phyloP scores from a whole-genome alignment of 2,797 vertebrate species.

The Urophycis tenuis region DNA sequence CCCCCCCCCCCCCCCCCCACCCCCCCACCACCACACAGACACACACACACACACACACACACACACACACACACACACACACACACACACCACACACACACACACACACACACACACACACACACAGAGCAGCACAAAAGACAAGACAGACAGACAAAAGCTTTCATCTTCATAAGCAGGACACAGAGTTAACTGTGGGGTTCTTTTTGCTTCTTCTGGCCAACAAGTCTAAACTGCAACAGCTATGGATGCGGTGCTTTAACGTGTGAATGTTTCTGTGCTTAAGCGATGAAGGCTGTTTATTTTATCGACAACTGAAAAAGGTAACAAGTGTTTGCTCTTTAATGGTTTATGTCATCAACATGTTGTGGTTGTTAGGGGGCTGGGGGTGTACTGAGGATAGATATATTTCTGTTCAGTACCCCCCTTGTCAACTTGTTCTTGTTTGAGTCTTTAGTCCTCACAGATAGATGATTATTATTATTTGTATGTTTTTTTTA shows the following conservation, averaged over 20 bases:
- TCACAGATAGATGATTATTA: not conserved
- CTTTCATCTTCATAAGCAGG: not conserved
- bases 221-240: not conserved
- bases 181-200: not conserved
- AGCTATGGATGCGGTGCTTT: not conserved
- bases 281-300: slow-evolving; percentile 46
- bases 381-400: not conserved
- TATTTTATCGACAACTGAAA: slow-evolving; percentile 53
- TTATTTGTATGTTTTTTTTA: too few relatives aligned
- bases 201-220: not conserved
- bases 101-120: not conserved
- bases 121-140: not conserved
- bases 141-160: not conserved
- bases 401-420: not conserved
- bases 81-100: not conserved
- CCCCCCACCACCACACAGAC: too few relatives aligned
- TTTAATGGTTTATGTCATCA: not conserved
- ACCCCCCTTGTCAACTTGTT: too few relatives aligned
- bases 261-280: not conserved
- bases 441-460: too few relatives aligned
- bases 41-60: too few relatives aligned
- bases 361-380: not conserved
- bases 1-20: too few relatives aligned
- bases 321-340: slow-evolving; percentile 50
- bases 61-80: too few relatives aligned